Evolutionary conservation across 2,797 vertebrate species (phyloP).

Genomic region (Eurystomus glaucurus): DNA sequence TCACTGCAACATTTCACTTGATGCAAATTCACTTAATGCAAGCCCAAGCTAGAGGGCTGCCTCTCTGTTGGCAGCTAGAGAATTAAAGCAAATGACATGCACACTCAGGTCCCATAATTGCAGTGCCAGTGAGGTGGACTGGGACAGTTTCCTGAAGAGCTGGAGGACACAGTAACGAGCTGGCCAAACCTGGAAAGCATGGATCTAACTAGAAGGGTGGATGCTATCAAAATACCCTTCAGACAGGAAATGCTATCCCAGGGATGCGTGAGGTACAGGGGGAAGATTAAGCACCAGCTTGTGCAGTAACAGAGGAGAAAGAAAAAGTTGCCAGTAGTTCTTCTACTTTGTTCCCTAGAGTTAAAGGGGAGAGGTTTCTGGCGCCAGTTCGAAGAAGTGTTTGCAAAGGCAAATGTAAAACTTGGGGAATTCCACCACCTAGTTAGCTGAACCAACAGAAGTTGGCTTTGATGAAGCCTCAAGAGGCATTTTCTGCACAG

Average conservation of each 20-base stretch:
- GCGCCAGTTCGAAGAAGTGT: not conserved
- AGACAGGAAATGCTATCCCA: not conserved
- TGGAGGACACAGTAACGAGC: not conserved
- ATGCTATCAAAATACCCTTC: not conserved
- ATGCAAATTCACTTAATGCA: not conserved
- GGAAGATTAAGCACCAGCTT: not conserved
- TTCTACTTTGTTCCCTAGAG: constrained; percentile 1
- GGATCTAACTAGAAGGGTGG: not conserved
- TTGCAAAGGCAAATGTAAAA: constrained; percentile 52
- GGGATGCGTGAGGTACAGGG: not conserved
- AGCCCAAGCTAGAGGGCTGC: not conserved
- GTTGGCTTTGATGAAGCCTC: constrained; percentile 36
- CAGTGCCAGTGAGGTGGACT: not conserved
- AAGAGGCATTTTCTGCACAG: constrained; percentile 44
- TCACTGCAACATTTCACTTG: not conserved
- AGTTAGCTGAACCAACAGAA: constrained; percentile 59
- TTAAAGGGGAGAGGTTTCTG: constrained; percentile 69
- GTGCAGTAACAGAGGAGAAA: not conserved
- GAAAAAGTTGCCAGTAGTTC: constrained; percentile 25
- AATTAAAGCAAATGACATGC: not conserved
- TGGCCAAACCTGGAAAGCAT: not conserved
- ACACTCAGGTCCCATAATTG: fast-evolving
- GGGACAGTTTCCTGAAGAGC: constrained; percentile 6
- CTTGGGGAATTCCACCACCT: constrained; percentile 70
- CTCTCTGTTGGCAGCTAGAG: not conserved